phyloP scores from a whole-genome alignment of 2,113 vertebrate genomes.

The Crotalus viridis region DNA sequence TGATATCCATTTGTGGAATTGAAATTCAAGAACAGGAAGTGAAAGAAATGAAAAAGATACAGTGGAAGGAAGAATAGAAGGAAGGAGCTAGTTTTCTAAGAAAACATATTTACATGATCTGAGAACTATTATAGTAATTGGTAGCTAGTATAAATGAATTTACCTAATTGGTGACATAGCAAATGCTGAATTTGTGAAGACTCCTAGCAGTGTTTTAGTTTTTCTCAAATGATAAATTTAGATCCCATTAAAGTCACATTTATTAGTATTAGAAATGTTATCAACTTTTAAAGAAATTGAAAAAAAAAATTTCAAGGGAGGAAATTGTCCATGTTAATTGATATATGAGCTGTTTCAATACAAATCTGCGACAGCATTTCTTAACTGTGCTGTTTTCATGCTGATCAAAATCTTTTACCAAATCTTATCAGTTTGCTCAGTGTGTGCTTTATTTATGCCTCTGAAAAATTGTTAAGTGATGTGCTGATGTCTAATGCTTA shows the following conservation, averaged over 20 bases:
- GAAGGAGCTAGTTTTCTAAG: neutral
- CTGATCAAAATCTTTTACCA: conserved; percentile 26
- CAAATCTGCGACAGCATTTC: conserved; percentile 5
- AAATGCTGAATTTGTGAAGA: neutral
- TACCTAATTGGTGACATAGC: neutral
- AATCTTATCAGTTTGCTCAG: conserved; percentile 16
- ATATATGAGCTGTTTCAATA: neutral
- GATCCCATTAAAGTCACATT: neutral
- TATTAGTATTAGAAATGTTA: neutral
- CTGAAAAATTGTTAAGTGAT: conserved; percentile 13
- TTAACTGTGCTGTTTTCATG: conserved; percentile 5
- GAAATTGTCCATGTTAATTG: neutral
- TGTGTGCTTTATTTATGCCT: conserved; percentile 33
- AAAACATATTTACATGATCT: neutral
- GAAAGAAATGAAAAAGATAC: neutral
- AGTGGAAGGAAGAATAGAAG: neutral
- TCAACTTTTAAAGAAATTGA: neutral
- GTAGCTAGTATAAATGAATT: neutral
- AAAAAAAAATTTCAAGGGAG: neutral
- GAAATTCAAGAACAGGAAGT: neutral
- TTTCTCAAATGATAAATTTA: neutral
- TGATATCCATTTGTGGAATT: neutral
- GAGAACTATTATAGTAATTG: neutral
- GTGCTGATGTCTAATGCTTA: neutral
- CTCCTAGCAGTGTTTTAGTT: neutral